Percentiles rank a stretch among this genome's conserved stretches.
Conservation (phyloP, 1,140 invertebrate genomes). For the Delia radicum region DNA sequence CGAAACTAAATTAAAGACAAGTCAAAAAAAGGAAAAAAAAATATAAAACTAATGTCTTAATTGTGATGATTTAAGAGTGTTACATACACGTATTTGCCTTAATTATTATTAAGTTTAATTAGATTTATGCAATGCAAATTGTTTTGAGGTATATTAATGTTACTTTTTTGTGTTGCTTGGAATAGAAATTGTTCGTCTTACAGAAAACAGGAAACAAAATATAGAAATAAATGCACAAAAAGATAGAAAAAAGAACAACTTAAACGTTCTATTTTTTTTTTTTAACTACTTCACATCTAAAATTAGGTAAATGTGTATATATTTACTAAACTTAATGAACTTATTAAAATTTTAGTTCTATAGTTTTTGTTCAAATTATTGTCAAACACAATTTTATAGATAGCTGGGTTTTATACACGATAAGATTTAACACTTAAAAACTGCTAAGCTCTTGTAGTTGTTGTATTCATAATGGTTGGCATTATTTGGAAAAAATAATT, state of each 20-base stretch:
- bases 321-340: not conserved
- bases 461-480: not conserved
- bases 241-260: not conserved
- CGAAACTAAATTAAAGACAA: not conserved
- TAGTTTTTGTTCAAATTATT: not conserved
- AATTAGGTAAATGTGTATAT: too few species aligned
- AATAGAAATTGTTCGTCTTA: not conserved
- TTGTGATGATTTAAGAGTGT: not conserved
- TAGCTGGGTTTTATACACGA: not conserved
- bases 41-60: not conserved
- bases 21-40: not conserved
- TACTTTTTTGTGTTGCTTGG: not conserved
- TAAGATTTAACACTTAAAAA: not conserved
- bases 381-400: slow-evolving; percentile 17
- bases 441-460: not conserved
- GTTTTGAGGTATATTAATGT: not conserved
- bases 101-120: not conserved
- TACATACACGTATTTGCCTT: not conserved
- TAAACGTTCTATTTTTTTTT: not conserved
- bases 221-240: not conserved
- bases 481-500: not conserved
- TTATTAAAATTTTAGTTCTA: not conserved
- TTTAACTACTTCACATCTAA: not conserved
- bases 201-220: not conserved
- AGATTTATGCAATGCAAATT: not conserved